Conservation (phyloP, 2,797 vertebrate species). For the Tapirus indicus region DNA sequence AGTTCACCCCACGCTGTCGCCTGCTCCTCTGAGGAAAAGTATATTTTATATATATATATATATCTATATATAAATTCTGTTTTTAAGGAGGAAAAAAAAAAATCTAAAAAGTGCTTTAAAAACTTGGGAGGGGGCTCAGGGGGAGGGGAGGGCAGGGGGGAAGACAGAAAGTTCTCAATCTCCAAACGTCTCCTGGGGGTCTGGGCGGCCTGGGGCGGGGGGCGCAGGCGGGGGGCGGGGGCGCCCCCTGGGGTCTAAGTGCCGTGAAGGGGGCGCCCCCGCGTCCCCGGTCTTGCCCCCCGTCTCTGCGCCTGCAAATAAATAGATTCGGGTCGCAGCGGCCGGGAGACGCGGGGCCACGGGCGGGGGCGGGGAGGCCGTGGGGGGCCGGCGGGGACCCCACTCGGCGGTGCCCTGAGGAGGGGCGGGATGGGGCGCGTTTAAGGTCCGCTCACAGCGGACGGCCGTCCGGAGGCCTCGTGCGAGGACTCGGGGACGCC, state of each 20-base stretch:
- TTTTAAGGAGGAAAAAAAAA: slow-evolving; percentile 71
- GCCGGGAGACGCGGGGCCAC: slow-evolving; percentile 60
- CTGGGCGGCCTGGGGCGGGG: neutral
- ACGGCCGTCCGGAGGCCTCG: slow-evolving; percentile 43
- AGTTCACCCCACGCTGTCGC: slow-evolving; percentile 31
- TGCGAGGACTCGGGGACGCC: slow-evolving; percentile 73
- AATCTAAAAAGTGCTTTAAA: slow-evolving; percentile 89
- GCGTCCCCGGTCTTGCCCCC: neutral
- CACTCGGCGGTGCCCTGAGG: slow-evolving; percentile 84
- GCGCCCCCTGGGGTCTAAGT: slow-evolving; percentile 67
- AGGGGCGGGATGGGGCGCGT: slow-evolving; percentile 57
- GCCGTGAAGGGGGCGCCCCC: slow-evolving; percentile 48
- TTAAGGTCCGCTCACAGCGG: slow-evolving; percentile 81
- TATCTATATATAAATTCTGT: slow-evolving; percentile 82
- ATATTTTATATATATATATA: slow-evolving; percentile 67
- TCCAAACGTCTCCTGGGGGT: neutral
- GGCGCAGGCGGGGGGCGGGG: neutral
- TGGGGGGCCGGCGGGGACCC: slow-evolving; percentile 56
- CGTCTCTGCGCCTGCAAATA: slow-evolving; percentile 69
- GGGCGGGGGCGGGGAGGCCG: neutral
- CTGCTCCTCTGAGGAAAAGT: slow-evolving; percentile 79
- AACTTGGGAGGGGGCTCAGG: slow-evolving; percentile 68
- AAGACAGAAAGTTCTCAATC: slow-evolving; percentile 53
- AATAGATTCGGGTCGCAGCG: slow-evolving; percentile 69
- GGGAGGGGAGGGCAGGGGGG: neutral